Conservation (phyloP, 2,113 vertebrate genomes). For the Oncorhynchus nerka region DNA sequence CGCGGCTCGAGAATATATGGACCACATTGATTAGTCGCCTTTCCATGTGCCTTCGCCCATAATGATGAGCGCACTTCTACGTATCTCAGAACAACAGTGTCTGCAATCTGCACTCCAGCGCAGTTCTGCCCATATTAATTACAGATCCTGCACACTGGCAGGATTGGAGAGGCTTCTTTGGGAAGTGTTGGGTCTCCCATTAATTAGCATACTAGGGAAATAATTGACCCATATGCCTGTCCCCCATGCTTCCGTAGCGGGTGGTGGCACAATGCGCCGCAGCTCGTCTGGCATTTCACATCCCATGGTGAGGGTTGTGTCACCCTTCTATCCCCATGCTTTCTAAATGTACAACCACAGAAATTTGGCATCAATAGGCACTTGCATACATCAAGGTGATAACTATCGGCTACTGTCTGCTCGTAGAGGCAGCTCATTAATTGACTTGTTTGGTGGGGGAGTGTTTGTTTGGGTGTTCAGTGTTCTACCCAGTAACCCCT, state of each 20-base stretch:
- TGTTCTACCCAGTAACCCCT: background rate
- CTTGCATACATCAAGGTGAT: background rate
- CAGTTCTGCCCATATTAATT: constrained; percentile 30
- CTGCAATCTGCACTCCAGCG: background rate
- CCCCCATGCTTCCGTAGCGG: background rate
- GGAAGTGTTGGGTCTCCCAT: background rate
- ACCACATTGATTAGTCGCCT: constrained; percentile 47
- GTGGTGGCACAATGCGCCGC: background rate
- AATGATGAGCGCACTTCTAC: constrained; percentile 28
- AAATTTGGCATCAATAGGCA: background rate
- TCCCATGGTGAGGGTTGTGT: background rate
- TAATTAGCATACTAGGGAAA: constrained; percentile 34
- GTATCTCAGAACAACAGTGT: constrained; percentile 19
- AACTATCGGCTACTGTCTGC: background rate
- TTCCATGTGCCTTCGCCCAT: constrained; percentile 11
- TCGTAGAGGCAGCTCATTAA: background rate
- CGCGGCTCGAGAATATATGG: constrained; percentile 8
- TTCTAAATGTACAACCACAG: background rate
- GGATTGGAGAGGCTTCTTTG: background rate
- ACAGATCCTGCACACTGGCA: constrained; percentile 1
- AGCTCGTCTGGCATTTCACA: background rate
- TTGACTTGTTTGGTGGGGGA: background rate
- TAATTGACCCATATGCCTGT: constrained; percentile 13
- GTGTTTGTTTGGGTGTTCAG: background rate
- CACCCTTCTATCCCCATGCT: background rate